phyloP scores from a whole-genome alignment of 2,888 invertebrate species.

The Ecliptopera silaceata region DNA sequence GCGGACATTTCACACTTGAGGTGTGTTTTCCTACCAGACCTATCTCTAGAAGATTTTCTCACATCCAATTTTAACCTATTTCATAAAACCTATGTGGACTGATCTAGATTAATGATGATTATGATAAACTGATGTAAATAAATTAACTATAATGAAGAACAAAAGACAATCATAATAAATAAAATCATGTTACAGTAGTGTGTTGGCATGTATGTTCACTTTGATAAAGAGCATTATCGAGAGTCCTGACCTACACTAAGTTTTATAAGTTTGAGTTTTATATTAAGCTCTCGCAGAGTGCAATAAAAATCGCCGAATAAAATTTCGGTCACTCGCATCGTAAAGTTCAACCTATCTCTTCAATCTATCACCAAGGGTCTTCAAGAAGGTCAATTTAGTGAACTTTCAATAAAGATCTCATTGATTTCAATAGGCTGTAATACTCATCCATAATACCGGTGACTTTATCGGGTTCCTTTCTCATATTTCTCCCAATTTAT shows the following conservation, averaged over 20 bases:
- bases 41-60: too few relatives aligned
- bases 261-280: constrained; percentile 13
- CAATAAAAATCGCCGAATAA: constrained; percentile 14
- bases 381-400: constrained; percentile 60
- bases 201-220: too few relatives aligned
- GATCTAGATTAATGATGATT: too few relatives aligned
- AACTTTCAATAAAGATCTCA: constrained; percentile 72
- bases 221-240: not conserved
- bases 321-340: constrained; percentile 27
- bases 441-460: constrained; percentile 64
- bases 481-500: constrained; percentile 73
- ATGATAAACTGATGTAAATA: too few relatives aligned
- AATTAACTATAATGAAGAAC: too few relatives aligned
- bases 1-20: too few relatives aligned
- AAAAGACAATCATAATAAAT: too few relatives aligned
- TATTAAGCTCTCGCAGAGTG: constrained; percentile 4
- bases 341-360: constrained; percentile 35
- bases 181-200: too few relatives aligned
- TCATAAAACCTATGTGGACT: too few relatives aligned
- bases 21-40: too few relatives aligned
- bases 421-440: constrained; percentile 74
- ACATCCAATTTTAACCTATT: too few relatives aligned
- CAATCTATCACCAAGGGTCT: constrained; percentile 34
- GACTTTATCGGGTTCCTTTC: constrained; percentile 65
- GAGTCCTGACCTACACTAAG: not conserved